phyloP scores from a whole-genome alignment of 2,113 vertebrate genomes.

The Spheniscus mendiculus region DNA sequence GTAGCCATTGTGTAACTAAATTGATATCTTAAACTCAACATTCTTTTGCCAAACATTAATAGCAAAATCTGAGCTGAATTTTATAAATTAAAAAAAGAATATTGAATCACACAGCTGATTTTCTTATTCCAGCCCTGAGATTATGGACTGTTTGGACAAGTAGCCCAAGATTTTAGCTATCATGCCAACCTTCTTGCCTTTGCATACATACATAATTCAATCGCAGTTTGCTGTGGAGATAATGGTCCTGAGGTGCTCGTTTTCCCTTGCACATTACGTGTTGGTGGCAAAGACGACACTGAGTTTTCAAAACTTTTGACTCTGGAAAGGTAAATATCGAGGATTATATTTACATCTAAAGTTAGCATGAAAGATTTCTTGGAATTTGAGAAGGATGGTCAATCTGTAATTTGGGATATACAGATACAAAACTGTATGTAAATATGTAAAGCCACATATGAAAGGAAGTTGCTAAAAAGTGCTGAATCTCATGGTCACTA shows the following conservation, averaged over 20 bases:
- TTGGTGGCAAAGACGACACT: background rate
- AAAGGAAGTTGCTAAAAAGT: background rate
- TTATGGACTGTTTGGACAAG: background rate
- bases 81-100: background rate
- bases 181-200: background rate
- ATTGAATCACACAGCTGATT: background rate
- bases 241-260: background rate
- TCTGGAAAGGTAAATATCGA: background rate
- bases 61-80: background rate
- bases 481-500: background rate
- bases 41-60: background rate
- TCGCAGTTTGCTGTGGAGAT: background rate
- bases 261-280: background rate
- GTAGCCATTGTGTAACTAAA: background rate
- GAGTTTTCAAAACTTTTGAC: background rate
- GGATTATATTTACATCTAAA: background rate
- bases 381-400: background rate
- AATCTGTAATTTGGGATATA: background rate
- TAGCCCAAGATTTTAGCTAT: background rate
- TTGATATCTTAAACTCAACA: background rate
- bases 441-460: background rate
- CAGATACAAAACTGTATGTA: background rate
- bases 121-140: background rate
- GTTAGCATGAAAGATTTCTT: background rate
- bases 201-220: fast-evolving